Base-by-base conservation (phyloP, 2,888 invertebrate species). In the Mystacides longicornis region DNA sequence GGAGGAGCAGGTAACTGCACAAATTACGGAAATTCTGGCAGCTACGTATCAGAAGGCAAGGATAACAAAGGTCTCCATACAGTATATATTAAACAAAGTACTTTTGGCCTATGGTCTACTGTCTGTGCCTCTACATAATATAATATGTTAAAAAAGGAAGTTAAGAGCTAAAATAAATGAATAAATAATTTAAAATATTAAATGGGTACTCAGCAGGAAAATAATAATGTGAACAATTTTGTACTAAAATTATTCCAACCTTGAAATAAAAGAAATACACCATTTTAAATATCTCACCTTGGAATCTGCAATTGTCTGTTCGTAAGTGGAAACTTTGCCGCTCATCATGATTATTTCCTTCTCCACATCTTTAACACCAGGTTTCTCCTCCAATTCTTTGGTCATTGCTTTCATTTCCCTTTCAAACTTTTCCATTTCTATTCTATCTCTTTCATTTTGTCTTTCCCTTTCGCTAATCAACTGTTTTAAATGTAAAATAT, bases 241-340 rank as follows among this genome's bases (percentile, higher is more conserved):
- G n/a, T n/a, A n/a, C n/a, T n/a, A n/a, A n/a, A n/a, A n/a, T n/a
- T n/a, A n/a, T n/a, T n/a, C 11, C 7, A 27, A 27, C 27, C 5
- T 27, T 5, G 5, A 27, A 27, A 27, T 27, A 27, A 27, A 27
- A 27, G 5, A 27, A 27, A 27, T 27, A 27, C 11, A 11, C 11
- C 7, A 27, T 27, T 27, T 5, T 27, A 37, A 16, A n/a, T 7
- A 14, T 14, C 4, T 54, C 64, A 77, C 77, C 70, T 69, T 72
- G 1, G 71, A 69, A 47, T 70, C 71, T 11, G 69, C 69, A 60
- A 66, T 72, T 56, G 67, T 73, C 53, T 74, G 71, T 57, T 75
- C 74, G 64, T 76, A 77, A 0, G 70, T 70, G 7, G 64, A 66
- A 0, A 75, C 66, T 52, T 75, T 76, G 57, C 69, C 71, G 54